Evolutionary conservation across 2,888 invertebrate species (phyloP), one percentile per base, ranked within the genome.

Genomic region (Oscheius sp.): DNA sequence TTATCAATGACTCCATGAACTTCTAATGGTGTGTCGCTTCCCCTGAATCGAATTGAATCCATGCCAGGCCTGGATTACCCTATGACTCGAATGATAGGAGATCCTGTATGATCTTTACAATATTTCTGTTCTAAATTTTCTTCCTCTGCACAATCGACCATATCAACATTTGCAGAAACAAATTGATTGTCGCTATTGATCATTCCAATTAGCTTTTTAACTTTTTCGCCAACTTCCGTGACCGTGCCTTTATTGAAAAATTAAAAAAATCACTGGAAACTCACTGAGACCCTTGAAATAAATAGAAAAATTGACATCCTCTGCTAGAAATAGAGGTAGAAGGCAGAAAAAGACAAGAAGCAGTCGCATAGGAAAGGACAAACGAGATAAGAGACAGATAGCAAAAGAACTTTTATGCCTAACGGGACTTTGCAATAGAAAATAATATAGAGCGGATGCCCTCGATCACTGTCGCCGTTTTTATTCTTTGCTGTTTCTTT

Each of bases 121-220:
- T 5, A 12, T 29, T 58, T 13, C n/a, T 43, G 1, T 12, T 23
- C 27, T 2, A 2, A n/a, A 18, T 41, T 45, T 41, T 41, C 41
- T 35, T 61, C 61, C 5, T n/a, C 41, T 43, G 41, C 41, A 43
- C 61, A 61, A 43, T 61, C 43, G 21, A 45, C 25, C n/a, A 43
- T 18, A 1, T 12, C 13, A 9, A 43, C 21, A 18, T 7, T 61
- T 6, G 61, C 61, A 1, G 61, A 6, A 2, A 61, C 43, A 18
- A 61, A 61, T 21, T 61, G 41, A 43, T 61, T 61, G 41, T 61
- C 61, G 45, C 41, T 41, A 21, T 61, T 61, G 43, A 61, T 43
- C n/a, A 35, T 35, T 21, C 43, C n/a, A 6, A 61, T 18, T 13
- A 61, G 43, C 18, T 21, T 45, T 9, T 43, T 61, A 13, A 61